Percentiles rank a stretch among this genome's conserved stretches.
Conservation (phyloP, 1,140 invertebrate genomes). For the Adelges cooleyi region DNA sequence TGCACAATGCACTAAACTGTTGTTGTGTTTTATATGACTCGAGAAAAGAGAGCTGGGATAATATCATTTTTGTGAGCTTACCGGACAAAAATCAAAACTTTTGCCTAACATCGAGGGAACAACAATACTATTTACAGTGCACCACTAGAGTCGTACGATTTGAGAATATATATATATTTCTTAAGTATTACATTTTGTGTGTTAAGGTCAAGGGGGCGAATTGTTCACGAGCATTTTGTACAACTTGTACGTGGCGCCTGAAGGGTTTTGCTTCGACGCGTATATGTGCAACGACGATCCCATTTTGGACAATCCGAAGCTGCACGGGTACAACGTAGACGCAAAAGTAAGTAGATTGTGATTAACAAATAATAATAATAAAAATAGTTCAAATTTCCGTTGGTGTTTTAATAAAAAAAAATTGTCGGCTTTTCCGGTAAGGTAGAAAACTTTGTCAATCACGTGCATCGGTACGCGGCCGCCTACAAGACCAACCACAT, state of each 20-base stretch:
- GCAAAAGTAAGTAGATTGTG: slow-evolving; percentile 33
- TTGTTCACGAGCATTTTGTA: slow-evolving; percentile 42
- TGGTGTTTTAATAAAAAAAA: too few species aligned
- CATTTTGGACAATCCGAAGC: slow-evolving; percentile 42
- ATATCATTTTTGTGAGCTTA: too few species aligned
- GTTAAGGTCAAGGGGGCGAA: slow-evolving; percentile 36
- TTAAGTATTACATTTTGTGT: too few species aligned
- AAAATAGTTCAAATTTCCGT: too few species aligned
- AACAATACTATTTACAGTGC: too few species aligned
- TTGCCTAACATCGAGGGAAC: too few species aligned
- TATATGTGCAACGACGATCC: slow-evolving; percentile 52
- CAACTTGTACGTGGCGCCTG: slow-evolving; percentile 55
- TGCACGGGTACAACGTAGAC: slow-evolving; percentile 44
- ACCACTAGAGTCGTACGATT: too few species aligned
- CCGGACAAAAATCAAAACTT: too few species aligned
- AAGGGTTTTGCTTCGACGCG: slow-evolving; percentile 62
- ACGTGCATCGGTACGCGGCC: slow-evolving; percentile 44
- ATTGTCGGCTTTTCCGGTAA: slow-evolving; percentile 33
- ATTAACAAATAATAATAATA: neutral
- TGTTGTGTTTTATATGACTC: too few species aligned
- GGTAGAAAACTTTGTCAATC: slow-evolving; percentile 42
- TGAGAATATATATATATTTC: too few species aligned
- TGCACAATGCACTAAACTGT: too few species aligned
- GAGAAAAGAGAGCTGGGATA: too few species aligned
- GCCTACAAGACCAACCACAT: slow-evolving; percentile 53